Percentiles rank a stretch among this genome's conserved stretches.
Evolutionary conservation across 2,113 vertebrate genomes (phyloP).

Genomic region (Antennarius striatus): DNA sequence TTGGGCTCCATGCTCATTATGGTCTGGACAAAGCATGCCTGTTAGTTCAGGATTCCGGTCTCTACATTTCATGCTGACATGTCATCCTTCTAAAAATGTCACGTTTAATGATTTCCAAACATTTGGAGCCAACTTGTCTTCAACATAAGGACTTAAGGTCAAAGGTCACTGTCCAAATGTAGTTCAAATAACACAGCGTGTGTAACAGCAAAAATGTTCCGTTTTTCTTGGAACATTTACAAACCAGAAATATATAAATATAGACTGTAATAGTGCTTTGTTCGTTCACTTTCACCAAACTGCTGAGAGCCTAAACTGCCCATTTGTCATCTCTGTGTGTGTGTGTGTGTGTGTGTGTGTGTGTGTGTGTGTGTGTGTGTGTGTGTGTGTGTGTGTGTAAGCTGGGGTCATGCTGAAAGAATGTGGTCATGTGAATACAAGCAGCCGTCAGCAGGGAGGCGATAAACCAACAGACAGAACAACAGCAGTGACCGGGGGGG

Average conservation of each 20-base stretch:
- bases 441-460: slow-evolving; percentile 46
- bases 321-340: slow-evolving; percentile 68
- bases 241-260: slow-evolving; percentile 1
- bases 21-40: slow-evolving; percentile 8
- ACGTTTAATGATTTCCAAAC: slow-evolving; percentile 59
- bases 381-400: too few relatives aligned
- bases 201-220: not conserved
- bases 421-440: slow-evolving; percentile 57
- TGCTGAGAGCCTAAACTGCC: slow-evolving; percentile 56
- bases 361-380: slow-evolving; percentile 10
- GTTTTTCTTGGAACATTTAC: slow-evolving; percentile 7
- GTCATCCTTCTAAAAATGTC: slow-evolving; percentile 34
- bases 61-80: slow-evolving; percentile 23
- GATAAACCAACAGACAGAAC: slow-evolving; percentile 33
- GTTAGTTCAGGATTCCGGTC: not conserved
- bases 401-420: slow-evolving; percentile 54
- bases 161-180: slow-evolving; percentile 3
- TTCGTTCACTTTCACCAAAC: slow-evolving; percentile 51
- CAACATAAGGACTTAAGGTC: slow-evolving; percentile 7
- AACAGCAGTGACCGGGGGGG: not conserved
- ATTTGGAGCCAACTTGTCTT: slow-evolving; percentile 35
- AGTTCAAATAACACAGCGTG: slow-evolving; percentile 11
- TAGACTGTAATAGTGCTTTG: slow-evolving; percentile 36
- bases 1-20: slow-evolving; percentile 16
- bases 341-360: too few relatives aligned